Percentiles rank a stretch among this genome's conserved stretches.
Evolutionary conservation across 2,797 vertebrate species (phyloP).

Genomic region (Atherinosoma microstoma): DNA sequence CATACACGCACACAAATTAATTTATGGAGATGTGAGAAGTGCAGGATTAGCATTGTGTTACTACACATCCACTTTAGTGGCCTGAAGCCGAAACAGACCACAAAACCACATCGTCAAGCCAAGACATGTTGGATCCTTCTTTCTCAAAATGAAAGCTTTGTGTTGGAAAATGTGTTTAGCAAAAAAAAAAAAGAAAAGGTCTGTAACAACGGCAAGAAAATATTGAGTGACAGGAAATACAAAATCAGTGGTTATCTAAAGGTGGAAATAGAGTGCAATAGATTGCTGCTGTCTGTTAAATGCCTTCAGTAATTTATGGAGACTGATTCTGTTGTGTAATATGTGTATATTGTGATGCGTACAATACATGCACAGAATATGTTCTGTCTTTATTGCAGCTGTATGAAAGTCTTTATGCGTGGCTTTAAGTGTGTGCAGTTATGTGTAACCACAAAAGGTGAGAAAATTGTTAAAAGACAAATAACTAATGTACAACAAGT

Average conservation of each 20-base stretch:
- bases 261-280: constrained; percentile 22
- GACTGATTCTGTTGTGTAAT: constrained; percentile 26
- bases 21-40: constrained; percentile 74
- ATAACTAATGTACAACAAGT: not conserved
- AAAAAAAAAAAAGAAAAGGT: not conserved
- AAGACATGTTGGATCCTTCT: constrained; percentile 5
- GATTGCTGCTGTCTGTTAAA: constrained; percentile 37
- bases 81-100: constrained; percentile 54
- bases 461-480: not conserved
- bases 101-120: constrained; percentile 34
- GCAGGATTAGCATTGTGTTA: constrained; percentile 70
- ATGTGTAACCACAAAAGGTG: constrained; percentile 12
- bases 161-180: not conserved
- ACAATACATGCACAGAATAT: constrained; percentile 10
- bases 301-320: constrained; percentile 36
- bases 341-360: constrained; percentile 23
- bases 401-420: constrained; percentile 5
- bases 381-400: not conserved
- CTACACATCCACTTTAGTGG: constrained; percentile 60
- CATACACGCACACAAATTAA: constrained; percentile 60
- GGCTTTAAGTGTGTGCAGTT: not conserved
- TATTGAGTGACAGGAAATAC: constrained; percentile 10
- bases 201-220: not conserved
- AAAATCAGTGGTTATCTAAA: constrained; percentile 25
- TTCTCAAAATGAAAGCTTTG: constrained; percentile 17